Evolutionary conservation across 2,888 invertebrate genomes (phyloP), one percentile per base, ranked within the genome.

Genomic region (Oithona nana): DNA sequence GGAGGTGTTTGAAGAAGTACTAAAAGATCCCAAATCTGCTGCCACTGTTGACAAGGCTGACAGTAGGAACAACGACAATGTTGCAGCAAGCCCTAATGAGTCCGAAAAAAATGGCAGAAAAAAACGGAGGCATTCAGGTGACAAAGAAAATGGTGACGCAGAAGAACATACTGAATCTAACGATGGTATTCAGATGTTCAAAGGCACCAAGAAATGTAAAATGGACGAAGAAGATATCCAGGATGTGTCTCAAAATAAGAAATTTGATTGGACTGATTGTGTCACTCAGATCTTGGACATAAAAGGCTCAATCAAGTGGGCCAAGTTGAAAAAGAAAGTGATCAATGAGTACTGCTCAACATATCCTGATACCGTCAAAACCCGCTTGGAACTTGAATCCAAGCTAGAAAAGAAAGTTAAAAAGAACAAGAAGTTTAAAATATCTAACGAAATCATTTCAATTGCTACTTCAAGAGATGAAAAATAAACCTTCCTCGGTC

Each of bases 311-410:
- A 75, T 88, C 52, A 77, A 81, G 0, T 71, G 84, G 63, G 84
- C 83, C 69, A 83, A 84, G 68, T 73, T 89, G 22, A 81, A 82
- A 68, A 86, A 84, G 70, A 88, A 86, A 74, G 81, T 87, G 6
- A 70, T 83, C 1, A 78, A 79, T 56, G 82, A 80, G 67, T 86
- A 83, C 67, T 69, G 72, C 11, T 52, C 51, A 2, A 28, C 57
- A 8, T 61, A 63, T 50, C 70, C 71, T 65, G 70, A 75, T 39
- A 75, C 76, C 24, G 74, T 66, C 4, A 78, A 78, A 59, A 73
- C 78, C 3, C 75, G 78, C 64, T 81, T 81, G 66, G 82, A 83
- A 69, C 79, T 82, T 68, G 74, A 78, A 58, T 80, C 81, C 66
- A 84, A 83, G 70, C 83, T 86, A 69, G 79, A 80, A 48, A 86